Evolutionary conservation across 2,797 vertebrate genomes (phyloP), one percentile per base, ranked within the genome.

Genomic region (Lutjanus campechanus): DNA sequence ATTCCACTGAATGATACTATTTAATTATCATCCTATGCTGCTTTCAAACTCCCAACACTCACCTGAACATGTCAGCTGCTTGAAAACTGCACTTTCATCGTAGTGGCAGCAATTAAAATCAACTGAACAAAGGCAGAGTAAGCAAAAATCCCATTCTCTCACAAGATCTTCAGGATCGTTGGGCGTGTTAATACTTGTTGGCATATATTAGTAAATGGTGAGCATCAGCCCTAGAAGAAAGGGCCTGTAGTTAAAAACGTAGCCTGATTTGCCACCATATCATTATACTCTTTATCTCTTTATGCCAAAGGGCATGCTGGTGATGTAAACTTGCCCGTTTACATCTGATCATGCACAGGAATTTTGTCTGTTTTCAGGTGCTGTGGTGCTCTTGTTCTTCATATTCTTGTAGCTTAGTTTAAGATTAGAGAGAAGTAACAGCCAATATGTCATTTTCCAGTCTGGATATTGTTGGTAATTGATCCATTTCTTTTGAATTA

Each of bases 171-270:
- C 4, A 15, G 8, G 4, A 20, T 64, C 25, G 20, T 20, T 59
- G n/a, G 50, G 22, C 73, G 17, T 62, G 73, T 69, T 43, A 16
- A 61, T 44, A 67, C 82, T 44, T 63, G 78, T 66, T 70, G n/a
- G 25, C 36, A 58, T 25, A 25, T 25, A 25, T 55, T 6, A 16
- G 41, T 69, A n/a, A 73, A 50, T 36, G 40, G 1, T 41, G 1
- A 54, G 12, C n/a, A 13, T 44, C 25, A 51, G 58, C 12, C 16
- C 2, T 5, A 44, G 11, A 58, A 25, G 12, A 51, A 69, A 76
- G 50, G 46, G 0, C 54, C 13, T 36, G 22, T 9, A 12, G 16
- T 55, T 44, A 15, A 49, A 75, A 69, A 40, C 3, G 6, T 4
- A 19, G 13, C 5, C 36, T 49, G 8, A 44, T 73, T 53, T 25